phyloP scores from a whole-genome alignment of 2,888 invertebrate genomes.

The Drepana falcataria region DNA sequence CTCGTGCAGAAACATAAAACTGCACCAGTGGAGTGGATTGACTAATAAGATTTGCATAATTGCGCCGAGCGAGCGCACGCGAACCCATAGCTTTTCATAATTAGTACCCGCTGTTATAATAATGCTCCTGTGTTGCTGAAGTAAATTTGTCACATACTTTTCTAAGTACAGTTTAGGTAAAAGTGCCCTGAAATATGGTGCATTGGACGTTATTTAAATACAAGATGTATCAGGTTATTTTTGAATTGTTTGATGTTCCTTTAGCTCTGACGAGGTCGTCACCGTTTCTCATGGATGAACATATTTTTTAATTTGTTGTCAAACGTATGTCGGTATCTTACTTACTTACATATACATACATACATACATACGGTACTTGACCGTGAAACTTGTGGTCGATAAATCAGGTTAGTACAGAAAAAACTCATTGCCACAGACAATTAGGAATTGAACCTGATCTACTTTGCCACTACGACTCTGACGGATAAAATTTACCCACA shows the following conservation, averaged over 20 bases:
- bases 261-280: too few relatives aligned
- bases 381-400: too few relatives aligned
- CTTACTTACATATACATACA: too few relatives aligned
- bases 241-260: not conserved
- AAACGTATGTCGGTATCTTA: too few relatives aligned
- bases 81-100: slow-evolving; percentile 65
- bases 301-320: too few relatives aligned
- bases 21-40: slow-evolving; percentile 62
- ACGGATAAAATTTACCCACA: too few relatives aligned
- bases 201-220: not conserved
- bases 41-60: slow-evolving; percentile 76
- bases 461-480: too few relatives aligned
- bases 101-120: slow-evolving; percentile 51
- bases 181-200: not conserved
- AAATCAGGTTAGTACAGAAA: too few relatives aligned
- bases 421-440: too few relatives aligned
- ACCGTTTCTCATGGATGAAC: too few relatives aligned
- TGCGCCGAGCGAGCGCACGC: slow-evolving; percentile 57
- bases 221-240: not conserved
- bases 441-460: too few relatives aligned
- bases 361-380: too few relatives aligned
- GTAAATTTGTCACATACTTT: slow-evolving; percentile 1
- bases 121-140: slow-evolving; percentile 19
- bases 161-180: not conserved
- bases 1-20: slow-evolving; percentile 48